Evolutionary conservation across 2,797 vertebrate species (phyloP), one percentile per base, ranked within the genome.

Genomic region (Mallotus villosus): DNA sequence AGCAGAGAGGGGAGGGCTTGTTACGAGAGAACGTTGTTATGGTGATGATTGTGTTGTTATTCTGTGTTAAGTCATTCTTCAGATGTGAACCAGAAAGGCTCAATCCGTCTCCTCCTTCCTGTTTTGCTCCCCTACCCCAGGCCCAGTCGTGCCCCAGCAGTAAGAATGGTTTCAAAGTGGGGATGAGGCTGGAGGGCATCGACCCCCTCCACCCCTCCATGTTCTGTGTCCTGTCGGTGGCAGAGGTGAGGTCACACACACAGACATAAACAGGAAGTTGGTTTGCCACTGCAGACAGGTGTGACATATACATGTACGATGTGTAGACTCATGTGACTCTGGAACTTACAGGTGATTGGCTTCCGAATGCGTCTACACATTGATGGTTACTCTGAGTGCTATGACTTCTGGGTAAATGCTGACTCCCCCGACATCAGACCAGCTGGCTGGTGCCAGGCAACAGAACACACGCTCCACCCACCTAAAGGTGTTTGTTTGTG

Each of bases 401-500:
- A 95, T 37, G 94, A 96, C 89, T 97, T 97, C 84, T 97, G 96
- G 95, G 92, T 93, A 77, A 96, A 95, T 27, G 91, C 93, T 2
- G 94, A 96, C 79, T 95, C 95, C n/a, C 79, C 93, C 25, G 90
- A 94, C 69, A 94, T 97, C 77, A 90, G 87, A 78, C 92, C 93
- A 0, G 78, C 89, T 9, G 94, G 94, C 68, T 96, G 95, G 95
- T 96, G 94, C 84, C 90, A 91, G 79, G 93, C 82, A 82, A 95
- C 91, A 67, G 88, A 80, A 73, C 94, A 88, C 74, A 94, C 93
- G 78, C 89, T 96, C 66, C 91, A 95, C 51, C 93, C 94, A 34
- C 95, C 95, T 22, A 95, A 95, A 94, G 95, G 96, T 97, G 83
- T 69, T 74, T 22, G 58, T 0, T 22, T 22, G 37, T n/a, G 22